Evolutionary conservation across 2,888 invertebrate species (phyloP), one percentile per base, ranked within the genome.

Genomic region (Margaritifera margaritifera): DNA sequence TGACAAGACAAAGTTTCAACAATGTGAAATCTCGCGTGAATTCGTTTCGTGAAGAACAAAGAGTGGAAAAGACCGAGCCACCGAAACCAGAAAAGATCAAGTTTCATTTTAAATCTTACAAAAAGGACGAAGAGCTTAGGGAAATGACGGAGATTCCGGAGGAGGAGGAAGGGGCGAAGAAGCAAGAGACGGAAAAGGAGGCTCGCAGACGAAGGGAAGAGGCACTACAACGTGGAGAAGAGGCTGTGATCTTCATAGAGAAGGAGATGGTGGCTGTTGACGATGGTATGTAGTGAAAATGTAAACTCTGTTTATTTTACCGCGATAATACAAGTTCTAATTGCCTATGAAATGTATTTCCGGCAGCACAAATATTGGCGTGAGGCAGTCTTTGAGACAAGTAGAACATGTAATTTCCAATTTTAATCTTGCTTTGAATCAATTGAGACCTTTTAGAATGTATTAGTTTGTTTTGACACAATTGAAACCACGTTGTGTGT

Each of bases 221-320:
- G 27, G 66, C 74, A 1, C 6, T 59, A 42, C 71, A 71, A 50
- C 52, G 77, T 71, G 78, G 78, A 31, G 68, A 80, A 53, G 77
- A 82, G 56, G 74, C 79, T 0, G 77, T 76, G n/a, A 70, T 77
- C 8, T 87, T 85, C 68, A 67, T 87, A 8, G 77, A 83, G 18
- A 81, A 81, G 54, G 80, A 83, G 62, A 71, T 88, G 6, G 82
- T 80, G 56, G 74, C 80, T 4, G 86, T 88, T 54, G 85, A 85
- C 60, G 75, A 78, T 63, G 80, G 88, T 87, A 79, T 74, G 75
- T 68, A n/a, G n/a, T 50, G 42, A 50, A 42, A 42, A 42, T 15
- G 15, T 42, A 42, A 11, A 42, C 15, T 42, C 15, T 42, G n/a
- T n/a, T n/a, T n/a, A 15, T 42, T 42, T 42, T 42, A 42, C 42